Conservation (phyloP, 2,797 vertebrate species). For the Lindbergichthys nudifrons region DNA sequence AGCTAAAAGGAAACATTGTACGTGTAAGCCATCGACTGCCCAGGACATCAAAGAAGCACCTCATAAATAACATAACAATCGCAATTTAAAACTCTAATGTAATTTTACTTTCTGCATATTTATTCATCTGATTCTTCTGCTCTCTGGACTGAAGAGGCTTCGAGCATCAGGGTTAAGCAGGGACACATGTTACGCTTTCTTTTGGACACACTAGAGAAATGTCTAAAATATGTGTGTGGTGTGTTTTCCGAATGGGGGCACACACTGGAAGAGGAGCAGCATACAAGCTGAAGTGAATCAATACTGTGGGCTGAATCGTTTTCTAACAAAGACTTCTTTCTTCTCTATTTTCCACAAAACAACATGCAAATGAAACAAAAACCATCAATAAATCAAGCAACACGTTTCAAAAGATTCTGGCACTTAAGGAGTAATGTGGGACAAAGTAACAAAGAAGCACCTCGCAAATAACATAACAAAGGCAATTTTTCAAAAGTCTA, state of each 20-base stretch:
- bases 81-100: too few species aligned
- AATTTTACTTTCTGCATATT: not conserved
- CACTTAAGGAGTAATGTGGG: not conserved
- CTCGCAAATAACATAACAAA: not conserved
- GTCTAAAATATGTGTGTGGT: constrained; percentile 43
- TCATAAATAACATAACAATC: too few species aligned
- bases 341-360: not conserved
- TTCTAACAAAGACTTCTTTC: not conserved
- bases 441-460: not conserved
- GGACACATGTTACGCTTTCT: constrained; percentile 22
- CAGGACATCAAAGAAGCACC: not conserved
- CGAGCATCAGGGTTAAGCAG: constrained; percentile 23
- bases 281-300: not conserved
- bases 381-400: not conserved
- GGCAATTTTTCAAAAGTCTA: not conserved
- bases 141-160: not conserved
- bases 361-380: not conserved
- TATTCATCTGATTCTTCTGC: not conserved
- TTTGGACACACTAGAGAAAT: constrained; percentile 20
- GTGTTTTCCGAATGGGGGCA: constrained; percentile 37
- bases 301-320: not conserved
- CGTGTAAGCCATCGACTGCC: not conserved
- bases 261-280: not conserved
- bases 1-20: not conserved
- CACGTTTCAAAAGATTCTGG: not conserved